Evolutionary conservation across 2,113 vertebrate genomes (phyloP).

Genomic region (Burhinus bistriatus): DNA sequence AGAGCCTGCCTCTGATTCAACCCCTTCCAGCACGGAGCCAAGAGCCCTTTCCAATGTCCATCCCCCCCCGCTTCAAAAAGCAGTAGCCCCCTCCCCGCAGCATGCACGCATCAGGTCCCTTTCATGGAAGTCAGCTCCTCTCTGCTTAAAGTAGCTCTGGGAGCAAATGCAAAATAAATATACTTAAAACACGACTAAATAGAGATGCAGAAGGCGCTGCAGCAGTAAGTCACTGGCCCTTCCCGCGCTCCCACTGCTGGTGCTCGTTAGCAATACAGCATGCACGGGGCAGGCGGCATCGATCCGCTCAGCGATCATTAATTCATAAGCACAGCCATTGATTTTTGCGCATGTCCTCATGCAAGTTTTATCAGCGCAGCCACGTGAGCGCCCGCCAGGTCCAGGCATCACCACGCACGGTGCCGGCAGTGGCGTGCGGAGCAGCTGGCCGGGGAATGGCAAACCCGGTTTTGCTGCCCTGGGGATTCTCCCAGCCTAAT

Average conservation of each 20-base stretch:
- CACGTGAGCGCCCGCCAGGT: neutral
- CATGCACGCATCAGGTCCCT: neutral
- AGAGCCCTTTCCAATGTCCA: neutral
- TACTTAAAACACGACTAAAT: accelerated
- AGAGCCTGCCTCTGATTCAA: neutral
- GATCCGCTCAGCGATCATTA: neutral
- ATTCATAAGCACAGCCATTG: neutral
- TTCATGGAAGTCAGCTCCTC: neutral
- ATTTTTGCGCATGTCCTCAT: neutral
- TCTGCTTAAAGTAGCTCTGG: neutral
- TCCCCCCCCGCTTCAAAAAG: neutral
- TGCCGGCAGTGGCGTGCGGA: accelerated
- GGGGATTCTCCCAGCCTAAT: neutral
- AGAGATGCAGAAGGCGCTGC: neutral
- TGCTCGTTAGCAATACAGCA: neutral
- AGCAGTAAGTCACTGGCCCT: neutral
- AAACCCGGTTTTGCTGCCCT: neutral
- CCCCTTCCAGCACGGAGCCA: neutral
- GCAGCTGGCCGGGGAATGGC: neutral
- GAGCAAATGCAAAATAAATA: neutral
- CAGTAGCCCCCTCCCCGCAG: neutral
- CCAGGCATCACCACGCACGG: accelerated
- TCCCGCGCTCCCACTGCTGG: neutral
- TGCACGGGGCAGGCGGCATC: neutral
- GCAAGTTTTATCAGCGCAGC: neutral